Conservation (phyloP, 2,888 invertebrate genomes). For the Mongoloraphidia duomilia region DNA sequence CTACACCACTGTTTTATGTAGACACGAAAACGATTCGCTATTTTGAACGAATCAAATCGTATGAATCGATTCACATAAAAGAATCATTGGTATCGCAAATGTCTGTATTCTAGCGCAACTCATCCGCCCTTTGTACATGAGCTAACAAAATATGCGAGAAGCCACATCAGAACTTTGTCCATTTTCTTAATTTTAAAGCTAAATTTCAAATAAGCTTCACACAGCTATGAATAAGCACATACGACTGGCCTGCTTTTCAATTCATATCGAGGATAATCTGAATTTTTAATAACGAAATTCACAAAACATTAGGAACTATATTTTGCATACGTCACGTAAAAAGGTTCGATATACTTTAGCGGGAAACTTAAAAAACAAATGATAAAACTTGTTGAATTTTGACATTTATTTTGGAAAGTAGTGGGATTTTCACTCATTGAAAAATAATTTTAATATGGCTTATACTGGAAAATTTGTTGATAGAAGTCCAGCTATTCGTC, state of each 20-base stretch:
- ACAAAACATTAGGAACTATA: too few species aligned
- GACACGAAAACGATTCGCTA: too few species aligned
- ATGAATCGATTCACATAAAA: too few species aligned
- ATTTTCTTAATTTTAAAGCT: neutral
- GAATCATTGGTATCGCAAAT: too few species aligned
- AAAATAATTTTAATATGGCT: neutral
- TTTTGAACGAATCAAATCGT: too few species aligned
- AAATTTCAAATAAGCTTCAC: neutral
- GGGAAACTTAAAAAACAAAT: conserved; percentile 12
- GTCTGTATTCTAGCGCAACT: neutral
- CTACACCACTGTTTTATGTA: too few species aligned
- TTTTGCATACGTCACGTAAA: too few species aligned
- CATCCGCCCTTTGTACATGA: conserved; percentile 6
- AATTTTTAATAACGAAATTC: too few species aligned
- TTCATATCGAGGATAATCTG: too few species aligned
- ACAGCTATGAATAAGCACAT: neutral
- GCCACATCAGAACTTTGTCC: conserved; percentile 1
- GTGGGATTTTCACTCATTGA: too few species aligned
- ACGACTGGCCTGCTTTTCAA: neutral
- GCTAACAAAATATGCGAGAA: conserved; percentile 6
- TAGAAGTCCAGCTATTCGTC: conserved; percentile 11
- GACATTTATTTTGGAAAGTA: too few species aligned
- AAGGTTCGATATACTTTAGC: neutral
- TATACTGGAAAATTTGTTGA: conserved; percentile 23
- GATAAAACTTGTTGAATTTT: neutral